These are phyloP conservation scores for Aplysina aerophoba DNA, from an alignment of 37 sponge, comb jelly and placozoan genomes.

Conservation along the genomic window DNA sequence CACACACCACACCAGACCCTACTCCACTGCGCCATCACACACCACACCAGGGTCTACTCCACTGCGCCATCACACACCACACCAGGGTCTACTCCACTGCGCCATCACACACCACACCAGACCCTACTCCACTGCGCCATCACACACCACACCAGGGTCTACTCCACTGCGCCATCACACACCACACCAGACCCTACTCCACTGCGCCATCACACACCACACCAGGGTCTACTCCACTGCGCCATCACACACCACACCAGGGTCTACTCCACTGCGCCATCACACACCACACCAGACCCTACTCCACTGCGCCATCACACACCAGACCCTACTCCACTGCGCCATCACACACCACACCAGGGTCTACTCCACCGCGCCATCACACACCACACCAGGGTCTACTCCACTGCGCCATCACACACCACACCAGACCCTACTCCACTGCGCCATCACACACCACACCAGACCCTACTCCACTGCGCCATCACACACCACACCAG, in stretches of 20 bases:
- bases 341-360: too few relatives aligned
- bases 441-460: constrained; percentile 24
- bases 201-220: too few relatives aligned
- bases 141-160: constrained; percentile 4
- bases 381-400: too few relatives aligned
- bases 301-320: too few relatives aligned
- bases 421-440: background rate
- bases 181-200: too few relatives aligned
- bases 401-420: background rate
- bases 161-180: too few relatives aligned
- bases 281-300: constrained; percentile 43
- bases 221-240: background rate
- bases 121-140: too few relatives aligned
- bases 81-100: background rate
- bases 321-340: background rate
- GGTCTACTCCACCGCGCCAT: too few relatives aligned
- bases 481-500: constrained; percentile 7
- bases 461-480: too few relatives aligned
- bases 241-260: background rate
- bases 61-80: background rate
- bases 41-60: background rate
- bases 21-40: too few relatives aligned
- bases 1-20: too few relatives aligned
- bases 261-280: background rate
- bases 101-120: constrained; percentile 34